A percentile compares a stretch with the other conserved stretches of the same genome.
These are phyloP conservation scores for Tympanuchus pallidicinctus DNA, from an alignment of 2,113 vertebrate species.

Conservation along the genomic window DNA sequence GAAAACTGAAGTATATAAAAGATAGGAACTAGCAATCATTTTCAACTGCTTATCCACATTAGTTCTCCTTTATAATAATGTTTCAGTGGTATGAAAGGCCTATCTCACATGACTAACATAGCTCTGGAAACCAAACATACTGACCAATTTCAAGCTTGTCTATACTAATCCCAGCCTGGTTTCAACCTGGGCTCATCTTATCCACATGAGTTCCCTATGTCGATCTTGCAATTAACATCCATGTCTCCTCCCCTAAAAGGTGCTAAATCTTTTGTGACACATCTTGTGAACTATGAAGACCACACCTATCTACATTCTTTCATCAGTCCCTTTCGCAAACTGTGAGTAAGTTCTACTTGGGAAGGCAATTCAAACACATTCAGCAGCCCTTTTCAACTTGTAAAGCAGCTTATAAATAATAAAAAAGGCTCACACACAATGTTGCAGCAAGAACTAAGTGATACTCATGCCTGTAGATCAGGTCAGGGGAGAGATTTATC, in stretches of 20 bases:
- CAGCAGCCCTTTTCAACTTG: background rate
- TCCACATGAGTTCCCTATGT: background rate
- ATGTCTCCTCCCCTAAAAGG: background rate
- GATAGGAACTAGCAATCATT: background rate
- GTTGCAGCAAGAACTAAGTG: background rate
- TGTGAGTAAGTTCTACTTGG: background rate
- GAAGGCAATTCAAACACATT: background rate
- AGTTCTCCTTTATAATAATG: background rate
- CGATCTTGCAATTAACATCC: conserved; percentile 1
- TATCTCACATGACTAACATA: background rate
- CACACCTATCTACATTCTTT: background rate
- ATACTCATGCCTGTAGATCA: background rate
- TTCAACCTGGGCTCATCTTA: background rate
- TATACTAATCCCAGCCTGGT: background rate
- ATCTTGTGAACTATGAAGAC: background rate
- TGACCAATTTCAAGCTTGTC: background rate
- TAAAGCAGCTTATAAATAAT: background rate
- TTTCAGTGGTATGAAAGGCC: background rate
- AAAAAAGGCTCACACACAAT: background rate
- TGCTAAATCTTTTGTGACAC: background rate
- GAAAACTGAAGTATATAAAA: background rate
- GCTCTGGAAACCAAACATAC: background rate
- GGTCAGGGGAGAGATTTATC: background rate
- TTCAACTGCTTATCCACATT: background rate
- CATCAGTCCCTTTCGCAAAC: background rate